phyloP scores from a whole-genome alignment of 2,888 invertebrate genomes.

The Ichneumoninae sp. region DNA sequence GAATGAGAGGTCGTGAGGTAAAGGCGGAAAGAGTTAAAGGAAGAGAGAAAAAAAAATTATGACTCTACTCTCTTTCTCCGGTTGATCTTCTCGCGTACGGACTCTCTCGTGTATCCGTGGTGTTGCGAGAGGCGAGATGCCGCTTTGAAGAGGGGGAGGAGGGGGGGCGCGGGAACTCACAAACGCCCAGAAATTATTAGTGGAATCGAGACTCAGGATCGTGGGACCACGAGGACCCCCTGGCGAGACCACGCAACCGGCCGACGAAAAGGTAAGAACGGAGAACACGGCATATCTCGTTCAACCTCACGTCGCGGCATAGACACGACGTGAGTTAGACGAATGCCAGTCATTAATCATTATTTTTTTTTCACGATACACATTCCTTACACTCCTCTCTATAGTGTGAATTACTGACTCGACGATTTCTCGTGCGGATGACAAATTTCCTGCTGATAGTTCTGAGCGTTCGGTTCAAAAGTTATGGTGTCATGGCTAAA shows the following conservation, averaged over 20 bases:
- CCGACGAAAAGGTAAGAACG: slow-evolving; percentile 30
- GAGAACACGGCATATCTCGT: not conserved
- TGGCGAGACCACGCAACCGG: slow-evolving; percentile 54
- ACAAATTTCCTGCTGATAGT: not conserved
- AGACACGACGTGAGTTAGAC: not conserved
- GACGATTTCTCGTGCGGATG: not conserved
- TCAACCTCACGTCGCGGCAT: not conserved
- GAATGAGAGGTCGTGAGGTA: slow-evolving; percentile 2
- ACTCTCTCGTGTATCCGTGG: slow-evolving; percentile 39
- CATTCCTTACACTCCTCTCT: slow-evolving; percentile 1
- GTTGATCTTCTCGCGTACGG: slow-evolving; percentile 43
- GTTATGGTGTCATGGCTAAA: not conserved
- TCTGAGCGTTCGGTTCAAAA: not conserved
- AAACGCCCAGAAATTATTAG: slow-evolving; percentile 79
- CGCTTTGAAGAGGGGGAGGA: slow-evolving; percentile 1
- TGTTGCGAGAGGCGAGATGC: slow-evolving; percentile 36
- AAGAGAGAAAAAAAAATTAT: slow-evolving; percentile 10
- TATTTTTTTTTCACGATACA: not conserved
- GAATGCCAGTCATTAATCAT: slow-evolving; percentile 6
- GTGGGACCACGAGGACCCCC: slow-evolving; percentile 69
- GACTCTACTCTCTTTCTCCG: slow-evolving; percentile 36
- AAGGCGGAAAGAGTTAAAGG: not conserved
- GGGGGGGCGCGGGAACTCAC: slow-evolving; percentile 43
- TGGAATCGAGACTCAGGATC: slow-evolving; percentile 74
- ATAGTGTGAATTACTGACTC: slow-evolving; percentile 8